Evolutionary conservation across 2,797 vertebrate species (phyloP).

Genomic region (Melanotaenia nigrans): DNA sequence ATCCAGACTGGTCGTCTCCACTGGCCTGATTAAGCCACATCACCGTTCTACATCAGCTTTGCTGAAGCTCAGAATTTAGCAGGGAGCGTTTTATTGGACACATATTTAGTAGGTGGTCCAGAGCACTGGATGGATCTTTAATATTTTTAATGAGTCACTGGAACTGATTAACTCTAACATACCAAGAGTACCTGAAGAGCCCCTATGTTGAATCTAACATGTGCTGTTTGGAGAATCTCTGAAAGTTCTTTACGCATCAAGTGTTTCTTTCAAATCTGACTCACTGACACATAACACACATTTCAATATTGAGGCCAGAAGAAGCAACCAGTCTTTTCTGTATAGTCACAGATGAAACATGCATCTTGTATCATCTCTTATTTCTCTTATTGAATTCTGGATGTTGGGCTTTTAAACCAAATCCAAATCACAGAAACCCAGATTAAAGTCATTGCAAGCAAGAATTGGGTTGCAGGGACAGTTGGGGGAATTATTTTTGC

Average conservation of each 20-base stretch:
- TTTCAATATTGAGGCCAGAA: not conserved
- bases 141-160: not conserved
- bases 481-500: constrained; percentile 26
- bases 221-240: constrained; percentile 6
- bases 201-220: not conserved
- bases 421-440: not conserved
- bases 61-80: not conserved
- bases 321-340: not conserved
- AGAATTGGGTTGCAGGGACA: constrained; percentile 13
- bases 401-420: not conserved
- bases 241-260: not conserved
- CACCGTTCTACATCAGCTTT: not conserved
- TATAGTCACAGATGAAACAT: not conserved
- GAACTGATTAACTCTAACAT: not conserved
- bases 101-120: not conserved
- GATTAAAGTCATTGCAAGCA: constrained; percentile 11
- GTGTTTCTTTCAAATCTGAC: not conserved
- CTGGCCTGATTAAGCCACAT: not conserved
- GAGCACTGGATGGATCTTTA: not conserved
- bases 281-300: constrained; percentile 5
- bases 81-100: not conserved
- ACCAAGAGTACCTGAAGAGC: too few relatives aligned
- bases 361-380: not conserved
- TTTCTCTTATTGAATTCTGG: constrained; percentile 1
- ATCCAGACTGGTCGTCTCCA: not conserved